Percentiles rank a stretch among this genome's conserved stretches.
phyloP scores from a whole-genome alignment of 2,113 vertebrate genomes.

The Desmodus rotundus region DNA sequence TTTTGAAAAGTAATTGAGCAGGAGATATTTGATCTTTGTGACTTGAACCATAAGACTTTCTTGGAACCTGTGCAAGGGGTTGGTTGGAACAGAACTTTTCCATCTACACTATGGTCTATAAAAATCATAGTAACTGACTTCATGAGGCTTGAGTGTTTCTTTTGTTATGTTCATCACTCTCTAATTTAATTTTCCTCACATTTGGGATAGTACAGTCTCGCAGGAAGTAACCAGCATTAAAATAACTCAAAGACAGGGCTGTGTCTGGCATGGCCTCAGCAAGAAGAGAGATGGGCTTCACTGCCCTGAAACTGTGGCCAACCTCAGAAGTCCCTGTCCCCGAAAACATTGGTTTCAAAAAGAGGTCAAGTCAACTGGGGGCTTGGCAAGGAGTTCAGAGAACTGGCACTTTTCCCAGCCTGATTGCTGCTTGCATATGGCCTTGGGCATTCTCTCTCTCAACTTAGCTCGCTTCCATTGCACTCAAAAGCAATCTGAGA shows the following conservation, averaged over 20 bases:
- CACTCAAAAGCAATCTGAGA: background rate
- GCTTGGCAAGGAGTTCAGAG: background rate
- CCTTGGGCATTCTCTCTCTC: background rate
- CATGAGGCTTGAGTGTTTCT: slow-evolving; percentile 46
- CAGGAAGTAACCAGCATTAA: slow-evolving; percentile 34
- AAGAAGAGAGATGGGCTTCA: background rate
- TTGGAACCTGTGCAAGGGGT: slow-evolving; percentile 58
- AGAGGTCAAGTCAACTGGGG: background rate
- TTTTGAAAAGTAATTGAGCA: slow-evolving; percentile 9
- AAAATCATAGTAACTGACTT: slow-evolving; percentile 59
- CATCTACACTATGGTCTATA: slow-evolving; percentile 37
- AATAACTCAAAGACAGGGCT: slow-evolving; percentile 13
- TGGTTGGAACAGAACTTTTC: slow-evolving; percentile 56
- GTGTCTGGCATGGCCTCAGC: background rate
- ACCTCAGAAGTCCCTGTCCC: background rate
- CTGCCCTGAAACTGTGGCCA: background rate
- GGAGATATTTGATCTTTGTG: slow-evolving; percentile 35
- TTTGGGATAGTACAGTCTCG: slow-evolving; percentile 22
- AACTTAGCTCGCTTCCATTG: background rate
- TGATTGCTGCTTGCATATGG: background rate
- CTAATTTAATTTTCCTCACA: slow-evolving; percentile 58
- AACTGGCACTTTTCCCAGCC: background rate
- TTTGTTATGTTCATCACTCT: slow-evolving; percentile 50
- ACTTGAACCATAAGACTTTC: slow-evolving; percentile 35
- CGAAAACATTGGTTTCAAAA: background rate